These are phyloP conservation scores for Orycteropus afer DNA, from an alignment of 2,113 vertebrate genomes.

Conservation along the genomic window DNA sequence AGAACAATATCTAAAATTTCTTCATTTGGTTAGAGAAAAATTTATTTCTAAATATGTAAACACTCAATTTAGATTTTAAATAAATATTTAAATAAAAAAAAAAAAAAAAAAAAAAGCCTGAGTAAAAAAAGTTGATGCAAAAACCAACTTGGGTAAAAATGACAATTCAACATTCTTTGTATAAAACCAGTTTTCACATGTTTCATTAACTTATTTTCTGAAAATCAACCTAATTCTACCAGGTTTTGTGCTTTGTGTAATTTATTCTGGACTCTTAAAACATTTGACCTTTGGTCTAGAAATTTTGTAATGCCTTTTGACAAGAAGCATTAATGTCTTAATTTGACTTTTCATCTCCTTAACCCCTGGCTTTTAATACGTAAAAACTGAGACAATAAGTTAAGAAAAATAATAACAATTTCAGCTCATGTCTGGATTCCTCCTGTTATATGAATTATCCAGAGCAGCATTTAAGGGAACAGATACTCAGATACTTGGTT, in stretches of 20 bases:
- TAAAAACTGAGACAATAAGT: neutral
- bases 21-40: too few relatives aligned
- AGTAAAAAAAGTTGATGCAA: too few relatives aligned
- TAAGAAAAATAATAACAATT: neutral
- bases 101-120: too few relatives aligned
- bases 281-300: neutral
- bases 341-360: neutral
- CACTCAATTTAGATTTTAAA: too few relatives aligned
- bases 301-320: neutral
- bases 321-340: neutral
- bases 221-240: neutral
- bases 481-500: neutral
- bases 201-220: neutral
- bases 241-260: neutral
- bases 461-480: neutral
- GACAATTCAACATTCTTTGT: too few relatives aligned
- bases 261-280: neutral
- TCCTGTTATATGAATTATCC: neutral
- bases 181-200: neutral
- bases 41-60: too few relatives aligned
- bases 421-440: neutral
- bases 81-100: too few relatives aligned
- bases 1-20: too few relatives aligned
- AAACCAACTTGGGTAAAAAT: too few relatives aligned
- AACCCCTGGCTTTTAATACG: neutral